These are phyloP conservation scores for Scylla paramamosain DNA, from an alignment of 1,140 invertebrate species.

Conservation along the genomic window DNA sequence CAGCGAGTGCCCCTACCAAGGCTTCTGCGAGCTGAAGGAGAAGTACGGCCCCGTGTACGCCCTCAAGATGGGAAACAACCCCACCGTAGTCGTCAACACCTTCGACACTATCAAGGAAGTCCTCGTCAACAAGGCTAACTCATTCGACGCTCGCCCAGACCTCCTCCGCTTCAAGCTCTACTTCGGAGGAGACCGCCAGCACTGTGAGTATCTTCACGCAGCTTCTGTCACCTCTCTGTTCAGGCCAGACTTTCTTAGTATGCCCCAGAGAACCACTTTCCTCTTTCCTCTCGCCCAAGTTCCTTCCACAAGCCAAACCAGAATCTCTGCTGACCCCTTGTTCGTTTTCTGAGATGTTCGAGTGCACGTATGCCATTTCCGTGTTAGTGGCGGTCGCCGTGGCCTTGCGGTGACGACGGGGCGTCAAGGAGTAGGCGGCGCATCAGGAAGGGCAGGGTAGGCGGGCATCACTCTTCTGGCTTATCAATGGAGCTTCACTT, in stretches of 20 bases:
- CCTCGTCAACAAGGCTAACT: constrained; percentile 88
- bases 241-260: not conserved
- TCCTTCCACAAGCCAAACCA: too few species aligned
- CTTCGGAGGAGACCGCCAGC: constrained; percentile 85
- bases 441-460: too few species aligned
- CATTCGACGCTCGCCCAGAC: constrained; percentile 90
- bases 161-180: constrained; percentile 87
- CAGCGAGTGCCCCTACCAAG: constrained; percentile 86
- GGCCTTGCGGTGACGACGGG: too few species aligned
- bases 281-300: too few species aligned
- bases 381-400: too few species aligned
- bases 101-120: constrained; percentile 88
- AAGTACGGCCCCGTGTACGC: constrained; percentile 89
- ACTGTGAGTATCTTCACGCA: constrained; percentile 84
- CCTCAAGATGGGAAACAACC: constrained; percentile 86
- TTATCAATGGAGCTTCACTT: too few species aligned
- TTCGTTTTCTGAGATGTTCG: too few species aligned
- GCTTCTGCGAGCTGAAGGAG: constrained; percentile 86
- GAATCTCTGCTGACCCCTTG: too few species aligned
- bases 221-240: not conserved
- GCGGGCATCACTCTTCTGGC: too few species aligned
- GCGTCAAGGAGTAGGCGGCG: too few species aligned
- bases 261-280: not conserved
- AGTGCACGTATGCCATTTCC: too few species aligned
- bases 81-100: constrained; percentile 89